phyloP scores from a whole-genome alignment of 2,797 vertebrate genomes.

The Brachyalestes nurse region DNA sequence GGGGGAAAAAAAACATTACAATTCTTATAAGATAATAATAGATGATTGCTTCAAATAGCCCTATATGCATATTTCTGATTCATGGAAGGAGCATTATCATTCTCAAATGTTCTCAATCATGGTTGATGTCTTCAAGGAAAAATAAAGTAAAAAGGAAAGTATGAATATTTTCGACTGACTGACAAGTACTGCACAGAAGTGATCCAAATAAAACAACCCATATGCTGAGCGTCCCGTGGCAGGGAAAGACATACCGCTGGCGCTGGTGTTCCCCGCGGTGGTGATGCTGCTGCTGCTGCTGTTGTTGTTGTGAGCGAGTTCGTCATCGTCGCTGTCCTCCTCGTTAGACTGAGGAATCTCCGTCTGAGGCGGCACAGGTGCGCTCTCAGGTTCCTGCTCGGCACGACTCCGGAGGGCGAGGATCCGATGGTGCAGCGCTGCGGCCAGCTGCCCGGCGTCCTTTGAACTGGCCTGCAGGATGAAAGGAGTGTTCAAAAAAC shows the following conservation, averaged over 20 bases:
- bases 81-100: slow-evolving; percentile 9
- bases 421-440: slow-evolving; percentile 95
- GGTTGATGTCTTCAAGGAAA: not conserved
- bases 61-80: not conserved
- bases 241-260: slow-evolving; percentile 50
- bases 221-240: not conserved
- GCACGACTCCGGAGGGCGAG: slow-evolving; percentile 89
- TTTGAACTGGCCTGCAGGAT: slow-evolving; percentile 92
- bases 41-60: slow-evolving; percentile 4
- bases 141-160: not conserved
- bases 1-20: not conserved
- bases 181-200: not conserved
- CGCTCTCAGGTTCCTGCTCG: slow-evolving; percentile 90
- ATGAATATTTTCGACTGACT: not conserved
- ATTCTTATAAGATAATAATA: not conserved
- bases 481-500: not conserved
- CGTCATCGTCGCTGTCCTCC: slow-evolving; percentile 93
- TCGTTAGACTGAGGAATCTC: slow-evolving; percentile 90
- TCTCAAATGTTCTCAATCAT: not conserved
- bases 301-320: slow-evolving; percentile 72
- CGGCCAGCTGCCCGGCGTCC: slow-evolving; percentile 94
- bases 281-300: slow-evolving; percentile 48
- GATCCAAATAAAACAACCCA: not conserved
- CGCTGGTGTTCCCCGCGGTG: slow-evolving; percentile 67
- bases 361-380: slow-evolving; percentile 76